These are phyloP conservation scores for Nephrotoma guestfalica DNA, from an alignment of 2,888 invertebrate species.

Conservation along the genomic window DNA sequence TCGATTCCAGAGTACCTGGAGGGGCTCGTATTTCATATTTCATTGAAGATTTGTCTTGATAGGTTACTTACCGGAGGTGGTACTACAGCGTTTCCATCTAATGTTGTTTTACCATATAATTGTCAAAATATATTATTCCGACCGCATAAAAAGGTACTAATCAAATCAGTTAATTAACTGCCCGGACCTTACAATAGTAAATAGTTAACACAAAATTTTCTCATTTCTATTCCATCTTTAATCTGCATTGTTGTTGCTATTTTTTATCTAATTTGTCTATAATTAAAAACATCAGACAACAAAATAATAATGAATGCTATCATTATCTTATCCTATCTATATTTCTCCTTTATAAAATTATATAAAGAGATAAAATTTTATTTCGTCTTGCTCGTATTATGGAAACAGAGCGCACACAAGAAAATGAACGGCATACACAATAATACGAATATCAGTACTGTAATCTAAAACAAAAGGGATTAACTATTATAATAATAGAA, in stretches of 20 bases:
- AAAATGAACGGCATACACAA: background rate
- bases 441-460: background rate
- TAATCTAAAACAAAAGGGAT: background rate
- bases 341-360: background rate
- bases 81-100: no score
- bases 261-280: background rate
- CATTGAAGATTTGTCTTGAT: no score
- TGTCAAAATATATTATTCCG: no score
- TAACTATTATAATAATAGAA: background rate
- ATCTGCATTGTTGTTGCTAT: background rate
- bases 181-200: background rate
- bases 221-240: background rate
- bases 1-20: no score
- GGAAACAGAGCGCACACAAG: background rate
- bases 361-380: background rate
- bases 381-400: background rate
- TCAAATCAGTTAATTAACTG: background rate
- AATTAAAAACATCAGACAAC: background rate
- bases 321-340: background rate
- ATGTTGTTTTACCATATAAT: background rate
- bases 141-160: background rate
- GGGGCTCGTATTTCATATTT: no score
- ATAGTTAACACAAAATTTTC: background rate
- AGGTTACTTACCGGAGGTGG: no score
- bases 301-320: background rate